Base-by-base conservation (phyloP, 2,888 invertebrate genomes). In the Erpobdella octoculata region DNA sequence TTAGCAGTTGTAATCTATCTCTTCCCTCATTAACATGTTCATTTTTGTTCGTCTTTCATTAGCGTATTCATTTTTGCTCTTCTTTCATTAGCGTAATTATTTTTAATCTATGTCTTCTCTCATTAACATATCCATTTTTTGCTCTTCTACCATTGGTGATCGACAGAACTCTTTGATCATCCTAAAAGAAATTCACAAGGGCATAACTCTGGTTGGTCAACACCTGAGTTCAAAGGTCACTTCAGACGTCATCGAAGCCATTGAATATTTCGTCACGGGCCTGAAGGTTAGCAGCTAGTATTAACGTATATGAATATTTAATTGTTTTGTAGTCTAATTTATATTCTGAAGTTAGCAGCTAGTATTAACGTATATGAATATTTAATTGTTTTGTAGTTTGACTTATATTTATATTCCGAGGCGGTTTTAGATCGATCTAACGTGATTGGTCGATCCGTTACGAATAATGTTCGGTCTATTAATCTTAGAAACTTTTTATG, bases 201-300 rank as follows among this genome's bases (percentile, higher is more conserved):
- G 87, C 8, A 83, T 90, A 71, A 87, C 87, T 0, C 83, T 89
- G n/a, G 88, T 92, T 73, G 88, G 89, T 76, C 86, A 89, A 28
- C 84, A 93, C 79, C 84, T 94, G 15, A 79, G 81, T 31, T 85
- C 85, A 2, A 81, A 83, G 73, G 83, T 80, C 74, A 87, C 89
- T 4, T 87, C 89, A 0, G 94, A 94, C 81, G 90, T 92, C 18
- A 87, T 89, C 70, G 95, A 94, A 81, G 90, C 94, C 0, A 90
- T 95, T 35, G 89, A 91, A 73, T 92, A 94, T 81, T 90, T 95
- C 77, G 90, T 91, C 0, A 88, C 89, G 8, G 79, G 80, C 88
- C 68, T 89, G 89, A 80, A 84, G 76, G 84, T 84, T 76, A 82
- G 81, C 1, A 76, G 33, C 25, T 2, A 37, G n/a, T 6, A n/a